A percentile compares a stretch with the other conserved stretches of the same genome.
These are phyloP conservation scores for Dicyrtomina minuta DNA, from an alignment of 2,888 invertebrate species.

Conservation along the genomic window DNA sequence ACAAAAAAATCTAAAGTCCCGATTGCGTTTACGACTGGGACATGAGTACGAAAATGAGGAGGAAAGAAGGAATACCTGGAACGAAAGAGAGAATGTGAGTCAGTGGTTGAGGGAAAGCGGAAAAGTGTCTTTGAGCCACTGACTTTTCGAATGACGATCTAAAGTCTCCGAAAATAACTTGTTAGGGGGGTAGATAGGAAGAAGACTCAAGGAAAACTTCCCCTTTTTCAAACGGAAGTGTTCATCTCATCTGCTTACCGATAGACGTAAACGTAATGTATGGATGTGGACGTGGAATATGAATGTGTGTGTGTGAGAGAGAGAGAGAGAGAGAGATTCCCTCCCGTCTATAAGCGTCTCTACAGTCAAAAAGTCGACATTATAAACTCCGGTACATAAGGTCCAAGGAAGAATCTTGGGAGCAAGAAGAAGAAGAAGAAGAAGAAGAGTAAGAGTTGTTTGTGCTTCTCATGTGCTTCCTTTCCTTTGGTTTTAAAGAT, in stretches of 20 bases:
- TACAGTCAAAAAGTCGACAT: too few species aligned
- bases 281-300: not conserved
- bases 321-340: not conserved
- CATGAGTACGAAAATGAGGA: not conserved
- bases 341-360: too few species aligned
- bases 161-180: constrained; percentile 32
- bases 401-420: too few species aligned
- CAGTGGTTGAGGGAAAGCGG: constrained; percentile 32
- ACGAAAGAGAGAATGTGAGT: constrained; percentile 11
- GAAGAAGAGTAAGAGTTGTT: too few species aligned
- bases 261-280: too few species aligned
- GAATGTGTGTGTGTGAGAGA: constrained; percentile 4
- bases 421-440: too few species aligned
- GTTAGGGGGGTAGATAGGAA: constrained; percentile 29
- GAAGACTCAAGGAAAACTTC: constrained; percentile 29
- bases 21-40: too few species aligned
- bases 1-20: too few species aligned
- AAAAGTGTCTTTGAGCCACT: constrained; percentile 34
- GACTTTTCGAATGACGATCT: constrained; percentile 32
- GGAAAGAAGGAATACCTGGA: not conserved
- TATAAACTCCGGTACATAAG: too few species aligned
- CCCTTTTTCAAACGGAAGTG: constrained; percentile 33
- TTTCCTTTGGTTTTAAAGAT: too few species aligned
- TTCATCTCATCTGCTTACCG: constrained; percentile 22
- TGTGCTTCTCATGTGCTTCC: too few species aligned